These are phyloP conservation scores for Malthinus flaveolus DNA, from an alignment of 2,888 invertebrate species.

Conservation along the genomic window DNA sequence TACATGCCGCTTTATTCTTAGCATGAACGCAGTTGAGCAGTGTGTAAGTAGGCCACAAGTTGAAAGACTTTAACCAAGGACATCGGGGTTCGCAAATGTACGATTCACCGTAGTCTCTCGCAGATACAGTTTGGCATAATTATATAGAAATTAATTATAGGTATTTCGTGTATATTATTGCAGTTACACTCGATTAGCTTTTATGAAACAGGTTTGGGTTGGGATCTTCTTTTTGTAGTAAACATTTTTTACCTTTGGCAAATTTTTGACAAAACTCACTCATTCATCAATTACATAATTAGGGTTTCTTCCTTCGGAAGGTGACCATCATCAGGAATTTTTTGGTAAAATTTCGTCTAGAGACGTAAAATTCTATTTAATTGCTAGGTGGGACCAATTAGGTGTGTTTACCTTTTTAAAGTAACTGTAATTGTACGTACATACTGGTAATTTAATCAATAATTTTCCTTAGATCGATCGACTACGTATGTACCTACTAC, in stretches of 20 bases:
- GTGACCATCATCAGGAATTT: no score
- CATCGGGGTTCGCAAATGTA: slow-evolving; percentile 60
- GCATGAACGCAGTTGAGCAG: slow-evolving; percentile 39
- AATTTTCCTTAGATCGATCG: no score
- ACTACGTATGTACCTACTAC: no score
- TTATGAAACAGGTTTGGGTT: slow-evolving; percentile 2
- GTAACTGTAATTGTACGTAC: no score
- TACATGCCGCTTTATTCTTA: slow-evolving; percentile 41
- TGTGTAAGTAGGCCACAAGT: slow-evolving; percentile 56
- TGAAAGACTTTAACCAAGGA: slow-evolving; percentile 76
- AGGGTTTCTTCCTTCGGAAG: background rate
- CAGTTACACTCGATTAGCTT: slow-evolving; percentile 23
- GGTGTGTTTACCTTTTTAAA: no score
- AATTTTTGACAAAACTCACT: background rate
- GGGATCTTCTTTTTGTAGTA: slow-evolving; percentile 1
- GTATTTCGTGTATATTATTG: slow-evolving; percentile 36
- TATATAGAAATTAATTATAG: slow-evolving; percentile 39
- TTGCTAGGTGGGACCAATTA: no score
- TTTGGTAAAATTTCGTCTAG: no score
- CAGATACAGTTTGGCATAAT: slow-evolving; percentile 42
- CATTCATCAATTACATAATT: slow-evolving; percentile 3
- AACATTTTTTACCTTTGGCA: background rate
- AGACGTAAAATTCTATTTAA: no score
- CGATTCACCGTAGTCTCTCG: slow-evolving; percentile 50
- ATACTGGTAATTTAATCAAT: no score